Evolutionary conservation across 1,140 invertebrate species (phyloP).

Genomic region (Bombus fervidus): DNA sequence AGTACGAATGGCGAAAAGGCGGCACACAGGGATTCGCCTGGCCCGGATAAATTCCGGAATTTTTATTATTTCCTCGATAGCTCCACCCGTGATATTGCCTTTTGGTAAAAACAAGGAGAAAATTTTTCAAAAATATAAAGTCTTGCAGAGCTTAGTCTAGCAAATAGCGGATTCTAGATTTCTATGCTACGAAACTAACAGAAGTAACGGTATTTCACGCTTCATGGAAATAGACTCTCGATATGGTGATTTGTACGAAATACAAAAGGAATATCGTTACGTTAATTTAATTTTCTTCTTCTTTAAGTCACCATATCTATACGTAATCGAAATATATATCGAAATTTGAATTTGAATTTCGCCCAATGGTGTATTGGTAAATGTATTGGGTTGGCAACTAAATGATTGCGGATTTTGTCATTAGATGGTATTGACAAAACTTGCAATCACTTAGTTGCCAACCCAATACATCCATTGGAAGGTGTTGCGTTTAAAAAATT

Average conservation of each 20-base stretch:
- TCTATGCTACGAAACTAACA: neutral
- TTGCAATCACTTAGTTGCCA: no score
- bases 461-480: no score
- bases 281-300: neutral
- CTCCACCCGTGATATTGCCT: neutral
- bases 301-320: neutral
- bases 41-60: neutral
- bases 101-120: neutral
- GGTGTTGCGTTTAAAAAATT: neutral
- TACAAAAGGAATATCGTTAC: neutral
- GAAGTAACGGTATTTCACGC: neutral
- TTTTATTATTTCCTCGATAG: constrained; percentile 13
- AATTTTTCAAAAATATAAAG: neutral
- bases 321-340: neutral
- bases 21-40: neutral
- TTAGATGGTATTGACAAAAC: no score
- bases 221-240: neutral
- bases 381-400: neutral
- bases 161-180: neutral
- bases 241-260: neutral
- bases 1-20: neutral
- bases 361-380: neutral
- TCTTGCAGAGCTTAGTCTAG: no score
- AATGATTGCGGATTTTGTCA: no score
- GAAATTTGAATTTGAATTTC: neutral